phyloP scores from a whole-genome alignment of 2,888 invertebrate genomes.

The Temnothorax ravouxi region DNA sequence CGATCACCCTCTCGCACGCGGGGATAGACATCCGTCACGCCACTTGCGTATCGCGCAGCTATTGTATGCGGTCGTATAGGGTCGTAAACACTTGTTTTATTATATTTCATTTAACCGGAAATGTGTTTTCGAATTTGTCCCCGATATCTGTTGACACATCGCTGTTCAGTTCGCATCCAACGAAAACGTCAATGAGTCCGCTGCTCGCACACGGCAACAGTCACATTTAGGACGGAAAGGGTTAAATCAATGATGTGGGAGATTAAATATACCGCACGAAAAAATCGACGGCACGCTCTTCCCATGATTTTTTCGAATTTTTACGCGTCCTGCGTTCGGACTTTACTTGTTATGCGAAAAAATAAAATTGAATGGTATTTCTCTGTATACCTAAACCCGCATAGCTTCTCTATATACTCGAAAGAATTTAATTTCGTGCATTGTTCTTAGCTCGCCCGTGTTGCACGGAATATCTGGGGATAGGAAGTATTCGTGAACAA shows the following conservation, averaged over 20 bases:
- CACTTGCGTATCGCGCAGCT: constrained; percentile 20
- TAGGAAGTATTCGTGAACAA: constrained; percentile 45
- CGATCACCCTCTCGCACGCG: constrained; percentile 38
- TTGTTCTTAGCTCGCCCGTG: constrained; percentile 54
- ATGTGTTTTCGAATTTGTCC: constrained; percentile 47
- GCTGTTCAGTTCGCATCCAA: constrained; percentile 16
- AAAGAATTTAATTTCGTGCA: constrained; percentile 79
- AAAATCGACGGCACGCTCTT: not conserved
- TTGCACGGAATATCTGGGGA: constrained; percentile 57
- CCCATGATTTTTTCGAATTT: constrained; percentile 31
- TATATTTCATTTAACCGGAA: constrained; percentile 55
- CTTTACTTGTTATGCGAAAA: constrained; percentile 34
- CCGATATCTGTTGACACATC: constrained; percentile 32
- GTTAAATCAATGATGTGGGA: constrained; percentile 25
- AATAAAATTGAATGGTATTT: constrained; percentile 19
- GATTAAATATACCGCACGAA: constrained; percentile 24
- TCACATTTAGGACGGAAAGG: not conserved
- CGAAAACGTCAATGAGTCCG: constrained; percentile 4
- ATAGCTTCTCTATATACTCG: constrained; percentile 29
- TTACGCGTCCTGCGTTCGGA: constrained; percentile 15
- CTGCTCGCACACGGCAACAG: not conserved
- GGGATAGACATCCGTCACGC: constrained; percentile 45
- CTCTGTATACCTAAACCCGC: constrained; percentile 26
- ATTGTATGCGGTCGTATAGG: constrained; percentile 12
- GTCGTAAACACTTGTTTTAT: constrained; percentile 46